A percentile compares a stretch with the other conserved stretches of the same genome.
These are phyloP conservation scores for Tympanuchus pallidicinctus DNA, from an alignment of 2,113 vertebrate species.

Conservation along the genomic window DNA sequence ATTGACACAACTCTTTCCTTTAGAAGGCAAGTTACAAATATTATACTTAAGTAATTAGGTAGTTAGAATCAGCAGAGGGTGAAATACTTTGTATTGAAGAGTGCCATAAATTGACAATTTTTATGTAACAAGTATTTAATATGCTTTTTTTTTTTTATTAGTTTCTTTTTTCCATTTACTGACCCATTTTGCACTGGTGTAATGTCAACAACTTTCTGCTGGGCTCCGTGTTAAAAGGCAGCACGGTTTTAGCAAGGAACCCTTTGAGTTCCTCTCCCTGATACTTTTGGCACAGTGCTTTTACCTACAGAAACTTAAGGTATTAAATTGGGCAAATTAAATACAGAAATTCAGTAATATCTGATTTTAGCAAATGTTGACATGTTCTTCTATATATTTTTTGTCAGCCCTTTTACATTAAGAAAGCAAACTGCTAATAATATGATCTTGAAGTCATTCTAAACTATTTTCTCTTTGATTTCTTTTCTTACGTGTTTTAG, in stretches of 20 bases:
- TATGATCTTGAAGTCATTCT: not conserved
- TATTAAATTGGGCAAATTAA: not conserved
- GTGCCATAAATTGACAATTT: not conserved
- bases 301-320: not conserved
- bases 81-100: not conserved
- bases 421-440: not conserved
- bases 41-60: not conserved
- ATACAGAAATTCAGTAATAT: not conserved
- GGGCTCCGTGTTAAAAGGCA: not conserved
- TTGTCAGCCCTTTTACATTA: not conserved
- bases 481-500: slow-evolving; percentile 68
- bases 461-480: not conserved
- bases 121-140: not conserved
- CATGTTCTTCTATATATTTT: not conserved
- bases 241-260: not conserved
- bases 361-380: not conserved
- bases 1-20: not conserved
- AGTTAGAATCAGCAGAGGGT: not conserved
- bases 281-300: not conserved
- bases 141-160: not conserved
- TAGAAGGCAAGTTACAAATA: not conserved
- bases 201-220: not conserved
- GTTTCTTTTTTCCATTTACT: not conserved
- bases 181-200: not conserved
- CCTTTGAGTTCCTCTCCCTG: not conserved